Evolutionary conservation across 2,888 invertebrate genomes (phyloP), one percentile per base, ranked within the genome.

Genomic region (Erynnis tages): DNA sequence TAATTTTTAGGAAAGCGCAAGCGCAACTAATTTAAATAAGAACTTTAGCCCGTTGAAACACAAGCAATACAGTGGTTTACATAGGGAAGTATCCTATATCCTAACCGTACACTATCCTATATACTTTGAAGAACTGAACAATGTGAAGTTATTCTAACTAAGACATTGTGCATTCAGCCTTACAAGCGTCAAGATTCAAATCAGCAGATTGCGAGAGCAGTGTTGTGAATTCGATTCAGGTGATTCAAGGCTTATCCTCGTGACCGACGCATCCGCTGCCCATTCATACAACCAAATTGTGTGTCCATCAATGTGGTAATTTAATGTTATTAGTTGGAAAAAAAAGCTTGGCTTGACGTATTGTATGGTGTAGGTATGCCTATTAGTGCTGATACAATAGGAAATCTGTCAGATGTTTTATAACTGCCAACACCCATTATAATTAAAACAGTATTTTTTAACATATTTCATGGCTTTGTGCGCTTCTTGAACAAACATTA

Each of bases 161-260:
- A 11, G 5, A 4, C 13, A 27, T 38, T 10, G 10, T 32, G 16
- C 17, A 47, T 41, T 41, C 19, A 34, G 27, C 27, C 27, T 27
- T 35, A 32, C 19, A 23, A 5, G n/a, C 19, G 11, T 25, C 25
- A 27, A 50, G 25, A 43, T 43, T 27, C 4, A 14, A 43, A 35
- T 50, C 34, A 41, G 16, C 23, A 32, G 34, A 49, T 49, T 49
- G 49, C 32, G 48, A 10, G 14, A 49, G 11, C 63, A 59, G 67
- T 67, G 67, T 76, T 77, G 79, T 79, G 67, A 74, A 83, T 84
- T 79, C 71, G 77, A 66, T 66, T 66, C 76, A 71, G 71, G 62
- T 79, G 80, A 84, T 82, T 81, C 86, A 87, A 87, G 86, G 87
- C 61, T 69, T 61, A 67, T 57, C 70, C 73, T 70, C 73, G 72